A percentile compares a stretch with the other conserved stretches of the same genome.
Conservation (phyloP, 2,888 invertebrate genomes). For the Diadegma fenestrale region DNA sequence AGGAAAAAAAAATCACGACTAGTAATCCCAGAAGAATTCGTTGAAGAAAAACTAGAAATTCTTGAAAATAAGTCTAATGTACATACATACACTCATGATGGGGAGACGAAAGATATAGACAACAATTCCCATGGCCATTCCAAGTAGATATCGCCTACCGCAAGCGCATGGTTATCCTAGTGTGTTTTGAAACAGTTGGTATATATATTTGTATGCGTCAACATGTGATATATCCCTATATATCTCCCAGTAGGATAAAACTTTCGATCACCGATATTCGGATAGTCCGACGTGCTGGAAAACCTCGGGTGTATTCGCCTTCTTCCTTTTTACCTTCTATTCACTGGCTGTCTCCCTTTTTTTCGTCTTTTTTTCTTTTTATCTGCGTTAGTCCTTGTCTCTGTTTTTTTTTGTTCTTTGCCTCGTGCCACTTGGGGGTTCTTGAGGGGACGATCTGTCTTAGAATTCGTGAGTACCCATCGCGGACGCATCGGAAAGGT, state of each 20-base stretch:
- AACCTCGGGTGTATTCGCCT: conserved; percentile 46
- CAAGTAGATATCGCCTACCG: conserved; percentile 38
- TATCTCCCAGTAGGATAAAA: conserved; percentile 60
- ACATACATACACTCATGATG: background rate
- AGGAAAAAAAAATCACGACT: conserved; percentile 6
- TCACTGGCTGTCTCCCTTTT: background rate
- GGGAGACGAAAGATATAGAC: conserved; percentile 31
- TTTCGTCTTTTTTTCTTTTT: background rate
- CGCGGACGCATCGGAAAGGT: conserved; percentile 24
- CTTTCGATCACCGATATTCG: conserved; percentile 56
- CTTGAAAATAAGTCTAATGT: background rate
- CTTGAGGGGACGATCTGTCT: conserved; percentile 47
- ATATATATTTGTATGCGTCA: background rate
- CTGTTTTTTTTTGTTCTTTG: background rate
- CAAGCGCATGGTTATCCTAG: background rate
- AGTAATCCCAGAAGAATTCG: conserved; percentile 11
- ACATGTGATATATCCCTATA: background rate
- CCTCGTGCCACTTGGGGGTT: conserved; percentile 24
- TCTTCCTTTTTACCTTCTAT: conserved; percentile 28
- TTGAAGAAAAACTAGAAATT: conserved; percentile 19
- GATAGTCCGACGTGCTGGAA: conserved; percentile 27
- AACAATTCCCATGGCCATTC: conserved; percentile 50
- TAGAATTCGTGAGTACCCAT: conserved; percentile 41
- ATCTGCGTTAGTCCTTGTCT: conserved; percentile 2
- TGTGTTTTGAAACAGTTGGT: no score